Base-by-base conservation (phyloP, 2,113 vertebrate genomes). In the Trematocara nigrifrons region DNA sequence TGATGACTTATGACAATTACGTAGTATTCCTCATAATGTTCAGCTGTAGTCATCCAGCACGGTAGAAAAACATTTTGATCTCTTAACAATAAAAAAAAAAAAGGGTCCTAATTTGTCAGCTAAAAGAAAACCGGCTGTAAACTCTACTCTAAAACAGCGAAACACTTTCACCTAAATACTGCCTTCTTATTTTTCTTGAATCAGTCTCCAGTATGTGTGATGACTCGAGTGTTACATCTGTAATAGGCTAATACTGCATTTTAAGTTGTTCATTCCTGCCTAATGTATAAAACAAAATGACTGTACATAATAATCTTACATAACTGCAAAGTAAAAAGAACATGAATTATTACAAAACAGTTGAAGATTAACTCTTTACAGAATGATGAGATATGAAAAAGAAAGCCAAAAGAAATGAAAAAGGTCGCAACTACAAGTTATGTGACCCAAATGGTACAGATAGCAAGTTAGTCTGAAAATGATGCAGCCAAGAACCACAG, bases 161-260 rank as follows among this genome's bases (percentile, higher is more conserved):
- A 15, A 91, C 74, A 82, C 57, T 83, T 87, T 82, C 8, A 86
- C 29, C 82, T 86, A 87, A 86, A 93, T 89, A 89, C 85, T 87
- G 80, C 84, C 61, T 61, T 80, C 76, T 16, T 45, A 26, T 47
- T 45, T 76, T 47, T 47, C 15, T 74, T 47, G 22, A 76, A 51
- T 31, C 16, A 5, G 84, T 82, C 88, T 31, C 69, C 89, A 90
- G 88, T 61, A 80, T 78, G 54, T 88, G 52, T 83, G 89, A 83
- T 77, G 81, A 87, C 64, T 49, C 18, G 45, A 86, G 53, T 79
- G 20, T 86, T 92, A 89, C 9, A 86, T 82, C 40, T 83, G 84
- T 57, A 89, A 93, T 89, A 90, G 33, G 76, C 86, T 92, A 96
- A 95, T 95, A 96, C 95, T 96, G 95, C 90, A 95, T 89, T 94